phyloP scores from a whole-genome alignment of 2,797 vertebrate species.

The Pseudomugil gertrudae region DNA sequence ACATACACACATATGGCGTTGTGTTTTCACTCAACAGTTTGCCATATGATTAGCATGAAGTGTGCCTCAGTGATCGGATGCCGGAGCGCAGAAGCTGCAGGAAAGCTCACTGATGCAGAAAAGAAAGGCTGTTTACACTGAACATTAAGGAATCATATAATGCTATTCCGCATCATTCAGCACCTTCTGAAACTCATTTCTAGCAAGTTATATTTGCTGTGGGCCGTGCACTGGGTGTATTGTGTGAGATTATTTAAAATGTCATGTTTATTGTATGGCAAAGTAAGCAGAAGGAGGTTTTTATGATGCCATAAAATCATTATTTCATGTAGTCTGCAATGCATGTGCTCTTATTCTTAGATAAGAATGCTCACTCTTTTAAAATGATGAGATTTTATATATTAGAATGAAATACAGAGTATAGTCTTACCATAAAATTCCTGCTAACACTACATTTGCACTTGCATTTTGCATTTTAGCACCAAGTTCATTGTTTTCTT shows the following conservation, averaged over 20 bases:
- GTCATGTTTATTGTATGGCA: slow-evolving; percentile 16
- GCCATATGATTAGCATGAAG: slow-evolving; percentile 70
- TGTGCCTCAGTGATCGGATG: slow-evolving; percentile 55
- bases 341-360: background rate
- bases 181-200: slow-evolving; percentile 45
- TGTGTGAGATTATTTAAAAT: slow-evolving; percentile 31
- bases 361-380: background rate
- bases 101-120: slow-evolving; percentile 53
- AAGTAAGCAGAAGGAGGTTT: slow-evolving; percentile 29
- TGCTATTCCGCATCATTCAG: slow-evolving; percentile 64
- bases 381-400: background rate
- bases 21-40: slow-evolving; percentile 50
- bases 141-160: slow-evolving; percentile 76
- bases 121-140: slow-evolving; percentile 64
- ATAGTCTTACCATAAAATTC: background rate
- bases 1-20: slow-evolving; percentile 16
- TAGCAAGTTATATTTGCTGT: slow-evolving; percentile 18
- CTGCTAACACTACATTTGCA: background rate
- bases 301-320: slow-evolving; percentile 11
- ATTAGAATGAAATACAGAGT: background rate
- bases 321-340: background rate
- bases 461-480: no score
- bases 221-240: slow-evolving; percentile 2
- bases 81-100: slow-evolving; percentile 47
- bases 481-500: background rate